Evolutionary conservation across 2,113 vertebrate genomes (phyloP), one percentile per base, ranked within the genome.

Genomic region (Pseudonaja textilis): DNA sequence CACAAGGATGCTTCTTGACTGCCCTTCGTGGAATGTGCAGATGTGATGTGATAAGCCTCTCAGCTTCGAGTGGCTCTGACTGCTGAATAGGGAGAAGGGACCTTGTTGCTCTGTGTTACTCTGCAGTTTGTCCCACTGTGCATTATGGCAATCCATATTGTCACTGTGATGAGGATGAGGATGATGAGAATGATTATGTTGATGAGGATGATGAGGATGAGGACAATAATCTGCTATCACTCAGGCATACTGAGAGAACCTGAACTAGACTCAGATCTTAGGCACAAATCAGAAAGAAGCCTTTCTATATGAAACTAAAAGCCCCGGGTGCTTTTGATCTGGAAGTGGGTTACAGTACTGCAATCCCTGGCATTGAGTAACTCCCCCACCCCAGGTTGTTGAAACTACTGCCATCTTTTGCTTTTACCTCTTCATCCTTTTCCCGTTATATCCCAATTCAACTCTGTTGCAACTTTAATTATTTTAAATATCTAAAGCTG

Each of bases 1-100:
- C 57, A 90, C 23, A n/a, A 20, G 8, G 5, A 55, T 23, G n/a
- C 94, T 50, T 95, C 88, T 9, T 14, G 74, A 5, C 4, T 95
- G 87, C 64, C 5, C 0, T 61, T 45, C 85, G 87, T 94, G 90
- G 0, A 86, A 29, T n/a, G 89, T 88, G 64, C 29, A 64, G 91
- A 22, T 4, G 25, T 34, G 0, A 20, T 47, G 39, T 0, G 91
- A 10, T 57, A 93, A 26, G 55, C 3, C 0, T 14, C 55, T 91
- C 25, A 47, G 42, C 94, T 94, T 20, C 10, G 89, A 88, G 29
- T 7, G 69, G 55, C 16, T 81, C 11, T 88, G 39, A 11, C 85
- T 74, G 92, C 12, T 52, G 11, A 34, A 55, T n/a, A 92, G 5
- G 10, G 23, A 88, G 14, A 90, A 91, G 23, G 25, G 93, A 29